Conservation (phyloP, 2,113 vertebrate species). For the Marcusenius ussheri region DNA sequence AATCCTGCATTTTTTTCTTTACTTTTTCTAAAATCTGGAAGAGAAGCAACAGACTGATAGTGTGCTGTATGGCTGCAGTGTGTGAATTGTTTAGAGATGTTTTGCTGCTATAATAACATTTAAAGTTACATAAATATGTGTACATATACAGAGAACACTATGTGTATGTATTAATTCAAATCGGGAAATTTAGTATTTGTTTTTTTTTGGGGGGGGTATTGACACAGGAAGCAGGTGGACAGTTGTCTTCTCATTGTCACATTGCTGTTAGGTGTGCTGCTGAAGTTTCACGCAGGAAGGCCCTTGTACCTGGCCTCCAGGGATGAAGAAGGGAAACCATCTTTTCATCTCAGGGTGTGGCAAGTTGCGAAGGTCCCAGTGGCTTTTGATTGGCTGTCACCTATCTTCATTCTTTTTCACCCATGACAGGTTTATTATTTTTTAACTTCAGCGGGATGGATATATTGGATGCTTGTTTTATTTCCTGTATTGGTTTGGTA, state of each 20-base stretch:
- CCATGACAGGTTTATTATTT: background rate
- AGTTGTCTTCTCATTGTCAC: background rate
- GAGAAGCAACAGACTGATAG: constrained; percentile 2
- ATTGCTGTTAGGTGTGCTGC: background rate
- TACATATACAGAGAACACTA: constrained; percentile 12
- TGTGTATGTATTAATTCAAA: constrained; percentile 15
- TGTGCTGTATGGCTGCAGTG: constrained; percentile 19
- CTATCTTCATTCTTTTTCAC: background rate
- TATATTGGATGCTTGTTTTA: background rate
- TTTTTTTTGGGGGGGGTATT: background rate
- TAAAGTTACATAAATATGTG: constrained; percentile 16
- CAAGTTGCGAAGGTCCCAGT: background rate
- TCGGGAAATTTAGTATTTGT: background rate
- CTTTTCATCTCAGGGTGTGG: background rate
- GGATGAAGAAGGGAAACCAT: background rate
- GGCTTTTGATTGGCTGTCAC: background rate
- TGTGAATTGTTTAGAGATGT: background rate
- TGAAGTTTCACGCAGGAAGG: background rate
- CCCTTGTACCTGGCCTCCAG: background rate
- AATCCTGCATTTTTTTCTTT: background rate
- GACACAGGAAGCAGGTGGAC: background rate
- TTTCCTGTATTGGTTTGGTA: constrained; percentile 8
- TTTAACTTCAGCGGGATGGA: background rate
- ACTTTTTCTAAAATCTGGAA: background rate
- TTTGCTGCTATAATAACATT: constrained; percentile 25